Base-by-base conservation (phyloP, 2,888 invertebrate species). In the Xestia sexstrigata region DNA sequence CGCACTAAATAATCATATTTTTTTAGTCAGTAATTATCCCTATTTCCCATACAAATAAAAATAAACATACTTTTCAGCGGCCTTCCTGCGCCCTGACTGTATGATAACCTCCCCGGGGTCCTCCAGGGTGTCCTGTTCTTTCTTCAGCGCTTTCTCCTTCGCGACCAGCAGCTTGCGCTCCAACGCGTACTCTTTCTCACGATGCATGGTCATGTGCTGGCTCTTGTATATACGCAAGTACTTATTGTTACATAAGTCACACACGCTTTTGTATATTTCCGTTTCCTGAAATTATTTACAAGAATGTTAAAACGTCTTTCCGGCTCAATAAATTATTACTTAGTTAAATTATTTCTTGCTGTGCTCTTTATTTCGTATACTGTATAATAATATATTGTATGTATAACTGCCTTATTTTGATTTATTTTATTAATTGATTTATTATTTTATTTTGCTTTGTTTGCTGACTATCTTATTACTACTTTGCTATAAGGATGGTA, bases 221-320 rank as follows among this genome's bases (percentile, higher is more conserved):
- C 95, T 96, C 89, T 97, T 94, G 83, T 98, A 98, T 71, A 97
- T 96, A 49, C 97, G 97, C 92, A 92, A 92, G 89, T 91, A 97
- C 93, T 85, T 95, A 87, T 91, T 92, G 65, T 94, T 90, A 87
- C 98, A 98, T 72, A 97, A 88, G 0, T 96, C 92, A 88, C 98
- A 98, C 9, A 91, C 78, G 11, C 94, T 92, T 93, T 97, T 96
- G 63, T 96, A 93, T 35, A 93, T 89, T 49, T 96, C 95, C 2
- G 93, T 91, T 92, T 97, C 97, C 97, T 97, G 84, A 3, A 91
- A 83, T 30, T 15, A 63, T 23, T n/a, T 30, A n/a, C 4, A 39
- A 68, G 0, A 0, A 30, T 45, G 0, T 66, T 80, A 3, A 26
- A 58, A 72, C 0, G 2, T n/a, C 3, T 13, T 49, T 69, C 42